A percentile compares a stretch with the other conserved stretches of the same genome.
Evolutionary conservation across 2,113 vertebrate species (phyloP).

Genomic region (Podiceps cristatus): DNA sequence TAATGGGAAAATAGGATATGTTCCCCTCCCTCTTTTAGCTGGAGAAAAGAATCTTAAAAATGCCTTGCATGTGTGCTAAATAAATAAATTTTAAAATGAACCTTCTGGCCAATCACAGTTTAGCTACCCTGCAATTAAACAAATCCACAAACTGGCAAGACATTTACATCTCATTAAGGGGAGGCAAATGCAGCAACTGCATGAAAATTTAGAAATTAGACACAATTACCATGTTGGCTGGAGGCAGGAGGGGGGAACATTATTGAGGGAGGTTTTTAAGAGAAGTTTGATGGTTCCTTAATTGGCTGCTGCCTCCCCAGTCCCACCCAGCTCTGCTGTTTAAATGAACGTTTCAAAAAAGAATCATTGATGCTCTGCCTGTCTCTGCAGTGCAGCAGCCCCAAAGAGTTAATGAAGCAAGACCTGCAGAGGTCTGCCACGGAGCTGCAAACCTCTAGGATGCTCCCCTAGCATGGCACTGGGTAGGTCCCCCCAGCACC

Average conservation of each 20-base stretch:
- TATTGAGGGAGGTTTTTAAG: slow-evolving; percentile 53
- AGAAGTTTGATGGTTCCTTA: slow-evolving; percentile 66
- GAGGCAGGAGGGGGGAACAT: slow-evolving; percentile 38
- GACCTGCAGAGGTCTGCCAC: background rate
- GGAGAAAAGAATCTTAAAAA: slow-evolving; percentile 27
- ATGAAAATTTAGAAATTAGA: slow-evolving; percentile 82
- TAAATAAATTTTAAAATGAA: slow-evolving; percentile 74
- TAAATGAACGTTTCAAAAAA: background rate
- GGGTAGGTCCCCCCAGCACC: background rate
- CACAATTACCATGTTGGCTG: slow-evolving; percentile 78
- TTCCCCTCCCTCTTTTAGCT: background rate
- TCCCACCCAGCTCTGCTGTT: slow-evolving; percentile 6
- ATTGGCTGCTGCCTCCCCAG: slow-evolving; percentile 52
- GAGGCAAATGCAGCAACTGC: slow-evolving; percentile 76
- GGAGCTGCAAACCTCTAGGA: background rate
- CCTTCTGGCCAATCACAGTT: slow-evolving; percentile 75
- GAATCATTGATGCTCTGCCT: background rate
- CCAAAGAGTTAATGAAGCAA: background rate
- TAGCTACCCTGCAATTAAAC: slow-evolving; percentile 82
- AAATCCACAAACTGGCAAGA: slow-evolving; percentile 77
- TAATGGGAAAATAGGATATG: background rate
- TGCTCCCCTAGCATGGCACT: background rate
- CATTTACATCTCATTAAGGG: slow-evolving; percentile 82
- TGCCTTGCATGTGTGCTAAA: slow-evolving; percentile 57
- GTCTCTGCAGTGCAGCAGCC: background rate